Conservation (phyloP, 2,888 invertebrate genomes). For the Himalopsyche kuldschensis region DNA sequence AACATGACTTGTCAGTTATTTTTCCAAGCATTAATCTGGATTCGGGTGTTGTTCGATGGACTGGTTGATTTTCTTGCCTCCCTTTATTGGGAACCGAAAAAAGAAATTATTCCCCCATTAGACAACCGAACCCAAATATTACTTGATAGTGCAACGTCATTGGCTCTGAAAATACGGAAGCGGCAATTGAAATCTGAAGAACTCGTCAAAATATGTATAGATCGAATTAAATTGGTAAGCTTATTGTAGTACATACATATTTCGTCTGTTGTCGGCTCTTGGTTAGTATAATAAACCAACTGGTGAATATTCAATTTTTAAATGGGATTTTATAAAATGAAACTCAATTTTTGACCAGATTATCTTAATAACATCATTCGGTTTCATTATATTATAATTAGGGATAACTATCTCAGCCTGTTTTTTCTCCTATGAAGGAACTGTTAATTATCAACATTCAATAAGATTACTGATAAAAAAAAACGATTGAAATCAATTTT, state of each 20-base stretch:
- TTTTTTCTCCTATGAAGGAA: no score
- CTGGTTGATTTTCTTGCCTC: slow-evolving; percentile 50
- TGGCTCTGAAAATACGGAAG: slow-evolving; percentile 69
- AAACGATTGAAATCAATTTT: neutral
- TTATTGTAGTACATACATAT: neutral
- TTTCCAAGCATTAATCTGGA: slow-evolving; percentile 47
- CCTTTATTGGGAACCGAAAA: slow-evolving; percentile 48
- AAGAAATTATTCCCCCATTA: slow-evolving; percentile 48
- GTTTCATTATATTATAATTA: no score
- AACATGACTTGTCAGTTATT: slow-evolving; percentile 49
- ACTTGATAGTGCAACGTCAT: slow-evolving; percentile 64
- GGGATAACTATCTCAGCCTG: no score
- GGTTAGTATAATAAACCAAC: neutral
- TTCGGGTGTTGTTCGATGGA: slow-evolving; percentile 49
- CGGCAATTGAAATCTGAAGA: slow-evolving; percentile 67
- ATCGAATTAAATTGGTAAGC: slow-evolving; percentile 70
- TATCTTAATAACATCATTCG: no score
- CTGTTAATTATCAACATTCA: no score
- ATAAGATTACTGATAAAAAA: no score
- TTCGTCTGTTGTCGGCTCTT: neutral
- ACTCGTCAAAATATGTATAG: slow-evolving; percentile 73
- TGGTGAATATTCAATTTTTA: no score
- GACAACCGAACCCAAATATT: slow-evolving; percentile 49
- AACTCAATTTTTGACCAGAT: no score
- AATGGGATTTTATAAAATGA: no score